phyloP scores from a whole-genome alignment of 2,888 invertebrate species.

The Leptarthrus brevirostris region DNA sequence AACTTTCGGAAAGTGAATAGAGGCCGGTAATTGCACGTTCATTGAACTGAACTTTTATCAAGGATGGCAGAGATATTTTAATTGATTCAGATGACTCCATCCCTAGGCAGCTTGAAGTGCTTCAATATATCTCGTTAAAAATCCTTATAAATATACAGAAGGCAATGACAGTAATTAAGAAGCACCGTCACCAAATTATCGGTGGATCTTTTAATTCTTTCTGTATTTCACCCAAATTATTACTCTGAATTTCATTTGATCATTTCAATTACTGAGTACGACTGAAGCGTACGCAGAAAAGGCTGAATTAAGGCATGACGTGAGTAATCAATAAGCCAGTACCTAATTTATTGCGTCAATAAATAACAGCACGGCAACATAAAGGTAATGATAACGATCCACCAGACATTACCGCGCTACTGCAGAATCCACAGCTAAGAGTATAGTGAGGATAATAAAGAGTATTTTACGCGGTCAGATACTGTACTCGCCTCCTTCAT shows the following conservation, averaged over 20 bases:
- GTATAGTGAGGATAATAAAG: slow-evolving; percentile 47
- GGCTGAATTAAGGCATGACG: slow-evolving; percentile 50
- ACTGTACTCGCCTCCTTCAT: background rate
- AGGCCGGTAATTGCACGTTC: too few relatives aligned
- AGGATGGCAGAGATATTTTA: background rate
- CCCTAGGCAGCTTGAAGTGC: background rate
- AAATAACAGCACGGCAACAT: slow-evolving; percentile 53
- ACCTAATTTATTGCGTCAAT: slow-evolving; percentile 54
- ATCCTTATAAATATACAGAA: background rate
- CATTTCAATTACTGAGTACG: slow-evolving; percentile 39
- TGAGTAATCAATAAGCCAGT: slow-evolving; percentile 54
- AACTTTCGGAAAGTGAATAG: too few relatives aligned
- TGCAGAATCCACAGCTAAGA: slow-evolving; percentile 22
- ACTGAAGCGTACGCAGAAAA: slow-evolving; percentile 25
- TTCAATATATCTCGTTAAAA: background rate
- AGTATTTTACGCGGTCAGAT: slow-evolving; percentile 37
- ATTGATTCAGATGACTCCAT: background rate
- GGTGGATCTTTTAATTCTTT: slow-evolving; percentile 6
- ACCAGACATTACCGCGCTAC: slow-evolving; percentile 49
- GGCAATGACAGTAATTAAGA: slow-evolving; percentile 18
- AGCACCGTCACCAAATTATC: slow-evolving; percentile 29
- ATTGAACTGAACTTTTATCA: too few relatives aligned
- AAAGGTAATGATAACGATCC: slow-evolving; percentile 54
- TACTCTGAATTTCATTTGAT: slow-evolving; percentile 42
- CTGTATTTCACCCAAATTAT: slow-evolving; percentile 1